phyloP scores from a whole-genome alignment of 2,888 invertebrate genomes.

The Andrena trimmerana region DNA sequence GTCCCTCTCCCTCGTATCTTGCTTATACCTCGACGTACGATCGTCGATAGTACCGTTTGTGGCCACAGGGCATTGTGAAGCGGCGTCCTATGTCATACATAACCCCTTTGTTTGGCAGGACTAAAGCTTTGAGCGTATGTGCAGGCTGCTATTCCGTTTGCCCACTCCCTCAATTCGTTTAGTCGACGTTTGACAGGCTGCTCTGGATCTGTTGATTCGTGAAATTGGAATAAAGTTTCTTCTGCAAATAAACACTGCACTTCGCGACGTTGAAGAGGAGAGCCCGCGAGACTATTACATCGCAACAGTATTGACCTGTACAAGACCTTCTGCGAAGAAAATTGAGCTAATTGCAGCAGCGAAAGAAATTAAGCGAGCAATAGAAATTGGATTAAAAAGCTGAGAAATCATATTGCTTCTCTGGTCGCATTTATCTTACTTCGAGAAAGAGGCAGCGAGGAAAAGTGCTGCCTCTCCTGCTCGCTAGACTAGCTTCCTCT shows the following conservation, averaged over 20 bases:
- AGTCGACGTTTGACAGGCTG: background rate
- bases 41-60: constrained; percentile 31
- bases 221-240: constrained; percentile 7
- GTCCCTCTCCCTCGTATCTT: constrained; percentile 6
- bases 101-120: constrained; percentile 57
- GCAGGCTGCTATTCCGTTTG: constrained; percentile 1
- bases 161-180: constrained; percentile 34
- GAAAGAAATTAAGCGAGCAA: constrained; percentile 20
- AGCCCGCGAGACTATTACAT: background rate
- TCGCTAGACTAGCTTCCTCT: constrained; percentile 58
- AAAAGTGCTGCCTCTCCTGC: constrained; percentile 3
- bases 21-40: constrained; percentile 31
- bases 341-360: constrained; percentile 29
- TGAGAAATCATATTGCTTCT: constrained; percentile 36
- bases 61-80: constrained; percentile 21
- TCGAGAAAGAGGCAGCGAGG: constrained; percentile 24
- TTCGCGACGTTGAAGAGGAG: background rate
- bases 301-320: background rate
- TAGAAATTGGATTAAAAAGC: constrained; percentile 36
- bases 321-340: background rate
- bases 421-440: constrained; percentile 32
- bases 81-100: constrained; percentile 37
- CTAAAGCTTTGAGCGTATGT: background rate
- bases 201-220: background rate
- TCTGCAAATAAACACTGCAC: background rate